phyloP scores from a whole-genome alignment of 2,113 vertebrate genomes.

The Platichthys flesus region DNA sequence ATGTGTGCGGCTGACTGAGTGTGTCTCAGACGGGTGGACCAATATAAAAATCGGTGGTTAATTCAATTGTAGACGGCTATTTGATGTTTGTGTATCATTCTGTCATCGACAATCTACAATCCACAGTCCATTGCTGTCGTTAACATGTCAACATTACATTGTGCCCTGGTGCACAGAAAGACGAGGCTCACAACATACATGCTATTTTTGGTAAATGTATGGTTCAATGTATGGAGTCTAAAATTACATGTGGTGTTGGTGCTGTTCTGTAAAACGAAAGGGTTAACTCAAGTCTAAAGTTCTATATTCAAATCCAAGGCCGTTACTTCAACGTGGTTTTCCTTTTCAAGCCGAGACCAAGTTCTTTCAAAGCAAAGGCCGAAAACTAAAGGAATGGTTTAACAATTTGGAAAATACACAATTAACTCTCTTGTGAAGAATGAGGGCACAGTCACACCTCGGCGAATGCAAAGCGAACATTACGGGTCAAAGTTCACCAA shows the following conservation, averaged over 20 bases:
- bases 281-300: neutral
- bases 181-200: too few relatives aligned
- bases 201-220: neutral
- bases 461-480: too few relatives aligned
- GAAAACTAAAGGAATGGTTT: neutral
- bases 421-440: too few relatives aligned
- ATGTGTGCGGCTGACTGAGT: slow-evolving; percentile 30
- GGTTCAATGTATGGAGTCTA: neutral
- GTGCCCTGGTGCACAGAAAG: neutral
- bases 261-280: neutral
- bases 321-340: too few relatives aligned
- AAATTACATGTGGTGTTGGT: neutral
- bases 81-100: slow-evolving; percentile 42
- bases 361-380: neutral
- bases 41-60: slow-evolving; percentile 33
- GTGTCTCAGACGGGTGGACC: slow-evolving; percentile 58
- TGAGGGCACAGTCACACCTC: neutral
- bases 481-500: too few relatives aligned
- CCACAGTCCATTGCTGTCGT: neutral
- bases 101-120: slow-evolving; percentile 14
- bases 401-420: neutral
- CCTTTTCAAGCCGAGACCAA: too few relatives aligned
- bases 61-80: slow-evolving; percentile 39
- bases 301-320: neutral
- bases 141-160: slow-evolving; percentile 1